Conservation (phyloP, 2,113 vertebrate species). For the Xiphophorus hellerii region DNA sequence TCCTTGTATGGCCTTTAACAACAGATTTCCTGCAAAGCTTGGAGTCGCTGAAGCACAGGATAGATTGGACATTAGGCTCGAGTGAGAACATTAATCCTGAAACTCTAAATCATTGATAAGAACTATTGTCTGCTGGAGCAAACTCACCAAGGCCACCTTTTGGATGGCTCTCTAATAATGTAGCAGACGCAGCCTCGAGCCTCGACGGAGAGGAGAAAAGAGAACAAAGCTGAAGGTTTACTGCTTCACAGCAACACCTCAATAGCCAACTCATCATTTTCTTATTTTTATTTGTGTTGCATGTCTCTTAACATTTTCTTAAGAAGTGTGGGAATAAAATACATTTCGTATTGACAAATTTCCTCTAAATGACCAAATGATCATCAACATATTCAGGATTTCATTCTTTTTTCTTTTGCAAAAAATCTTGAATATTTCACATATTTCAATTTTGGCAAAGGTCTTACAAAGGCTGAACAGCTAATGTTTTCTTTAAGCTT, state of each 20-base stretch:
- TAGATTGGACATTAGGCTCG: constrained; percentile 1
- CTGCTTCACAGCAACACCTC: constrained; percentile 29
- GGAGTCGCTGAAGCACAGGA: constrained; percentile 11
- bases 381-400: no score
- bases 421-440: no score
- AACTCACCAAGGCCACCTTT: constrained; percentile 53
- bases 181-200: constrained; percentile 40
- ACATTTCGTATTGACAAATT: no score
- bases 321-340: no score
- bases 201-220: constrained; percentile 26
- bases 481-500: no score
- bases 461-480: no score
- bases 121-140: constrained; percentile 20
- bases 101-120: constrained; percentile 39
- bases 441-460: no score
- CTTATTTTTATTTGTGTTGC: not conserved
- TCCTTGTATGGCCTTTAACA: constrained; percentile 12
- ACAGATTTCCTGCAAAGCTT: not conserved
- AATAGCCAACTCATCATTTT: not conserved
- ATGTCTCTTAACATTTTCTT: no score
- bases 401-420: no score
- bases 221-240: constrained; percentile 15
- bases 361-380: no score
- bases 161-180: constrained; percentile 40
- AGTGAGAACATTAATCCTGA: constrained; percentile 34